phyloP scores from a whole-genome alignment of 2,113 vertebrate genomes.

The Chlamydotis undulata region DNA sequence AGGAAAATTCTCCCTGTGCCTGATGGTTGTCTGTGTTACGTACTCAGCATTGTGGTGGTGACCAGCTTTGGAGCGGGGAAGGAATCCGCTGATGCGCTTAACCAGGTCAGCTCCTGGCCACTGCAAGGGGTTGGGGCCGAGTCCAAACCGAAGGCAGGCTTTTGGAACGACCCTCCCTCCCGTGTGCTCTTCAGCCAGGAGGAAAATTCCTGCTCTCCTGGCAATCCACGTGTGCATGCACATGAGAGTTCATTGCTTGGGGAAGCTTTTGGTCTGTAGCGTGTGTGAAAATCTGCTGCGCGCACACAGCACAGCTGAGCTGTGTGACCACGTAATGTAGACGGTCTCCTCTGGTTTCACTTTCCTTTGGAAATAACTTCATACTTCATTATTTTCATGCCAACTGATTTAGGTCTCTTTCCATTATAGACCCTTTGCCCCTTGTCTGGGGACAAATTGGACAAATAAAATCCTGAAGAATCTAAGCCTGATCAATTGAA shows the following conservation, averaged over 20 bases:
- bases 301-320: not conserved
- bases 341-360: not conserved
- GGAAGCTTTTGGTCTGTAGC: not conserved
- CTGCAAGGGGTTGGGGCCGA: not conserved
- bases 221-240: accelerated
- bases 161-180: not conserved
- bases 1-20: accelerated
- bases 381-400: not conserved
- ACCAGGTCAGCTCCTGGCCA: not conserved
- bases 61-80: not conserved
- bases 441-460: not conserved
- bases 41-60: not conserved
- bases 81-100: not conserved
- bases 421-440: not conserved
- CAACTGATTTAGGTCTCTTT: not conserved
- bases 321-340: not conserved
- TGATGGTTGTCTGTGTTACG: accelerated
- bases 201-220: not conserved
- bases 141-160: not conserved
- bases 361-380: not conserved
- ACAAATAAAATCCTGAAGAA: not conserved
- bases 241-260: not conserved
- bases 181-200: accelerated
- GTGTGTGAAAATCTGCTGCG: not conserved
- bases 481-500: not conserved